These are phyloP conservation scores for Itoplectis maculator DNA, from an alignment of 2,888 invertebrate genomes.

Conservation along the genomic window DNA sequence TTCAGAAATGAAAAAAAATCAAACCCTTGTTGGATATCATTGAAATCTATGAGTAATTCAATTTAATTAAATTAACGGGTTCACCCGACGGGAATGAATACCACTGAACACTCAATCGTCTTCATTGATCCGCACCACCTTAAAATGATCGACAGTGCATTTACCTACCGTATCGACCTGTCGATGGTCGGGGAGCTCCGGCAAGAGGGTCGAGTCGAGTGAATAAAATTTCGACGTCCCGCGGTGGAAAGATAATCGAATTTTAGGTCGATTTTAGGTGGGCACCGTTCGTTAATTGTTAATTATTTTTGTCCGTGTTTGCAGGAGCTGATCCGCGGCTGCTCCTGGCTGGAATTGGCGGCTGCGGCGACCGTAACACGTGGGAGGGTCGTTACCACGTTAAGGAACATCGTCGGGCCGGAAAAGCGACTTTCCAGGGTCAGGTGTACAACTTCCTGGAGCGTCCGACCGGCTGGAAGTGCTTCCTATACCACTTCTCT, in stretches of 20 bases:
- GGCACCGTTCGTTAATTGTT: not conserved
- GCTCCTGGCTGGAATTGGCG: slow-evolving; percentile 82
- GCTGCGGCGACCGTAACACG: slow-evolving; percentile 86
- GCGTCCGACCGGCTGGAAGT: slow-evolving; percentile 93
- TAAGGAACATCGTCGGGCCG: slow-evolving; percentile 88
- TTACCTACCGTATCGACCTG: not conserved
- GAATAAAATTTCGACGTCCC: not conserved
- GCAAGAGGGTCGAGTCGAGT: not conserved
- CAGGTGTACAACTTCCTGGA: slow-evolving; percentile 94
- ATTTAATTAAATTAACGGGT: not conserved
- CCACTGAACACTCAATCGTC: not conserved
- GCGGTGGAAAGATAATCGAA: too few species aligned
- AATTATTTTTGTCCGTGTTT: slow-evolving; percentile 10
- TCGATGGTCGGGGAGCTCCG: not conserved
- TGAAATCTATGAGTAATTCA: too few species aligned
- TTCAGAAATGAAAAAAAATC: too few species aligned
- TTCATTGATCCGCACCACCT: not conserved
- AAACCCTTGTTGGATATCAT: too few species aligned
- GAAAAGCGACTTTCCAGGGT: slow-evolving; percentile 90
- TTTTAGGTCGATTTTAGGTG: not conserved
- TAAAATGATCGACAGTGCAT: not conserved
- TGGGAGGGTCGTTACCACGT: slow-evolving; percentile 87
- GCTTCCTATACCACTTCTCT: slow-evolving; percentile 92
- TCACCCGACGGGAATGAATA: not conserved
- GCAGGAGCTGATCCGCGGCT: slow-evolving; percentile 80